Percentiles rank a stretch among this genome's conserved stretches.
Conservation (phyloP, 2,797 vertebrate species). For the Falco peregrinus region DNA sequence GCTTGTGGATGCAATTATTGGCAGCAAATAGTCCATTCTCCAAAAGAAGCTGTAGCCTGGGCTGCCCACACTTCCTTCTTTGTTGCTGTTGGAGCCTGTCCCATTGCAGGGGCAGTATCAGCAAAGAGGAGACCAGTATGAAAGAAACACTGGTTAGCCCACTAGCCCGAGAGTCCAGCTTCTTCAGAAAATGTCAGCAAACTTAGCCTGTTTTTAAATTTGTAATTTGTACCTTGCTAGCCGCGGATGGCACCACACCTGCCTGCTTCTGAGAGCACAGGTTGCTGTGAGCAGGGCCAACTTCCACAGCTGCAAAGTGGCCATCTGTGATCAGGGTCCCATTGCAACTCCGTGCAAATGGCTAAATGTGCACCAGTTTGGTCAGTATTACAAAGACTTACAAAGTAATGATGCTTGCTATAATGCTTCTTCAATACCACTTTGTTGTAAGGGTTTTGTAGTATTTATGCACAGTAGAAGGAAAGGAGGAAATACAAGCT, state of each 20-base stretch:
- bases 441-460: not conserved
- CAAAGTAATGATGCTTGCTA: not conserved
- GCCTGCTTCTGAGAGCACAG: not conserved
- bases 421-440: not conserved
- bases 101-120: fast-evolving
- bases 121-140: not conserved
- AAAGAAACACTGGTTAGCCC: not conserved
- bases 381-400: not conserved
- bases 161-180: not conserved
- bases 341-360: not conserved
- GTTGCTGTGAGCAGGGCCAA: not conserved
- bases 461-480: not conserved
- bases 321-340: not conserved
- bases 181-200: not conserved
- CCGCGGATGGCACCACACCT: not conserved
- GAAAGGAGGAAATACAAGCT: not conserved
- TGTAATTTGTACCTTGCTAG: not conserved
- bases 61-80: not conserved
- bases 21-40: not conserved
- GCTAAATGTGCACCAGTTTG: not conserved
- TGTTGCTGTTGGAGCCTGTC: not conserved
- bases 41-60: not conserved
- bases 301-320: not conserved
- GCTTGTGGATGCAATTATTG: not conserved
- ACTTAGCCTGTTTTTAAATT: not conserved